A percentile compares a stretch with the other conserved stretches of the same genome.
Conservation (phyloP, 2,888 invertebrate genomes). For the Eristalis arbustorum region DNA sequence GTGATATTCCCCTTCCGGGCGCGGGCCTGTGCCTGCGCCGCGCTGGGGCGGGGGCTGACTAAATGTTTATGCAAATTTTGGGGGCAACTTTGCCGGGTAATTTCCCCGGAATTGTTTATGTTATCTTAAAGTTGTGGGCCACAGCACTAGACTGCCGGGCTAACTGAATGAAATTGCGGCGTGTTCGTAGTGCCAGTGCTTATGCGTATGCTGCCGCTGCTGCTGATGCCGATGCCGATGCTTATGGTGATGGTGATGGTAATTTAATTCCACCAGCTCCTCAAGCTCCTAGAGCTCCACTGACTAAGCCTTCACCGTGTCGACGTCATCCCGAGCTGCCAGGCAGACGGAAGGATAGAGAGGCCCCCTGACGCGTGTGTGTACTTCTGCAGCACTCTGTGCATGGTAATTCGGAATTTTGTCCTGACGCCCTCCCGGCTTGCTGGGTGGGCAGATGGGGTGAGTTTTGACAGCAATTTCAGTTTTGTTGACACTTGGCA, state of each 20-base stretch:
- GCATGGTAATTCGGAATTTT: not conserved
- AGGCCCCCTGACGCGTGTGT: not conserved
- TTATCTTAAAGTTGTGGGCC: not conserved
- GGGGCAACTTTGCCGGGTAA: not conserved
- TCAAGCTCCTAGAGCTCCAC: not conserved
- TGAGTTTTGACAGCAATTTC: not conserved
- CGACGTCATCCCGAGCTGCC: not conserved
- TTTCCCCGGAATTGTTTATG: constrained; percentile 2
- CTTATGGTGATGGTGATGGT: not conserved
- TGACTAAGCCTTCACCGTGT: not conserved
- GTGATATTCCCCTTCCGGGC: not conserved
- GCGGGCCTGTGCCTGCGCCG: too few species aligned
- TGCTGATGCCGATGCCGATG: not conserved
- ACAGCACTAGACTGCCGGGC: not conserved
- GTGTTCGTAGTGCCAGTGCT: not conserved
- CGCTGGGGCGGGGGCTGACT: not conserved
- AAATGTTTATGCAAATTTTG: constrained; percentile 3
- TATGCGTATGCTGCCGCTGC: not conserved
- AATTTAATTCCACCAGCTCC: not conserved
- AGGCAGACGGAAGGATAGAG: not conserved
- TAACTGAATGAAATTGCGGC: not conserved
- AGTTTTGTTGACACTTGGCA: not conserved
- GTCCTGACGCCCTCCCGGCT: not conserved
- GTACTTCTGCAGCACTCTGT: not conserved
- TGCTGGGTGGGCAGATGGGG: not conserved